Evolutionary conservation across 2,888 invertebrate genomes (phyloP).

Genomic region (Acronicta leporina): DNA sequence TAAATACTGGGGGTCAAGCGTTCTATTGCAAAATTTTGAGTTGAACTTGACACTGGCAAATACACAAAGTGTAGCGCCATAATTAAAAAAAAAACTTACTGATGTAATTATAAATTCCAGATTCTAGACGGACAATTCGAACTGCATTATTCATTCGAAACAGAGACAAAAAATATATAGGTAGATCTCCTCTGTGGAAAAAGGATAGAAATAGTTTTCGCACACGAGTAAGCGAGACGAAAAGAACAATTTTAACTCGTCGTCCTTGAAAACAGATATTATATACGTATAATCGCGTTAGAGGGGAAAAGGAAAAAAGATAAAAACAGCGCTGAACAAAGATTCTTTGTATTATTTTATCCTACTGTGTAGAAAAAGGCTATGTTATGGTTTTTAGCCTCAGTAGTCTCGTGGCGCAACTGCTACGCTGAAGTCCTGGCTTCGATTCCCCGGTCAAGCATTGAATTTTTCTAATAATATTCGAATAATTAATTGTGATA

Average conservation of each 20-base stretch:
- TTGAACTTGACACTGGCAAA: too few relatives aligned
- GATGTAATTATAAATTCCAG: not conserved
- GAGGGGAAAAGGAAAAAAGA: slow-evolving; percentile 18
- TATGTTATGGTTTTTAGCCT: too few relatives aligned
- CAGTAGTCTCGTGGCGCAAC: too few relatives aligned
- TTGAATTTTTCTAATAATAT: too few relatives aligned
- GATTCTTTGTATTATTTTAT: not conserved
- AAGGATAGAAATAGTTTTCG: slow-evolving; percentile 9
- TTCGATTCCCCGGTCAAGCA: too few relatives aligned
- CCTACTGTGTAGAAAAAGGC: not conserved
- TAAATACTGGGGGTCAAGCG: too few relatives aligned
- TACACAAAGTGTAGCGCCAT: too few relatives aligned
- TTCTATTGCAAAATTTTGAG: too few relatives aligned
- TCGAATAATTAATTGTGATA: too few relatives aligned
- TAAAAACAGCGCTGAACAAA: not conserved
- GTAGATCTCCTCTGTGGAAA: not conserved
- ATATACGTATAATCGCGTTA: slow-evolving; percentile 16
- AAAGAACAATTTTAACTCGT: slow-evolving; percentile 17
- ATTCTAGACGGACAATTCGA: slow-evolving; percentile 6
- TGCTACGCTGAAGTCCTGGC: too few relatives aligned
- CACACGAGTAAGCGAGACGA: slow-evolving; percentile 16
- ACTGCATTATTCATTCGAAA: slow-evolving; percentile 18
- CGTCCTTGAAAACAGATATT: slow-evolving; percentile 35
- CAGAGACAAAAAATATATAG: slow-evolving; percentile 8
- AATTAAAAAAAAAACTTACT: too few relatives aligned